Base-by-base conservation (phyloP, 2,888 invertebrate genomes). In the Hybos culiciformis region DNA sequence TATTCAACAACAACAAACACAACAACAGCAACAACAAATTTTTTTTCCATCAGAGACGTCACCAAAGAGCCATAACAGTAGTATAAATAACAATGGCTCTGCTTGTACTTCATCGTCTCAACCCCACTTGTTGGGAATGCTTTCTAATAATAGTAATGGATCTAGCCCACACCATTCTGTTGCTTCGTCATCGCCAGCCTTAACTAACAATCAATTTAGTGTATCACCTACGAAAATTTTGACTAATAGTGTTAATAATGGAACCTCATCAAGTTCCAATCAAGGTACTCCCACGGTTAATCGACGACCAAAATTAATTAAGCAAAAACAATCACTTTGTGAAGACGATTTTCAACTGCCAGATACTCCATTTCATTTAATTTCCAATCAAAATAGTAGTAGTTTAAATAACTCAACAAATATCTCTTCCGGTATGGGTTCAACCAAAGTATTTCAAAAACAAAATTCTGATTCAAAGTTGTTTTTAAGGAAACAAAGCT, bases 271-370 rank as follows among this genome's bases (percentile, higher is more conserved):
- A 36, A 24, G 5, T 17, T 24, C 18, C 18, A 34, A 21, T 36
- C 7, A 6, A 18, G 11, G 33, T 18, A 12, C 11, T 4, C 1
- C 19, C 5, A 29, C 8, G n/a, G 50, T 59, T 6, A 56, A 53
- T 39, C 56, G 60, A 49, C 59, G 62, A 58, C 87, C 87, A 17
- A 75, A 78, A 53, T 71, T 88, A 40, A 84, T 87, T 11, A 88
- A 88, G 67, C 88, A 88, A 65, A 88, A 88, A 65, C 80, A 83
- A 62, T 83, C 84, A 2, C 77, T 87, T 46, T 79, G 83, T 58
- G 81, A 83, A 57, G 84, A 85, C 20, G 67, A 67, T 45, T 55
- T 52, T 54, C 57, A 58, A 52, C 57, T 60, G 57, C 57, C 57
- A 53, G 58, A 59, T 49, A 54, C 46, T 29, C 53, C 53, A 43